Conservation (phyloP, 2,797 vertebrate species). For the Hypotaenidia philippensis region DNA sequence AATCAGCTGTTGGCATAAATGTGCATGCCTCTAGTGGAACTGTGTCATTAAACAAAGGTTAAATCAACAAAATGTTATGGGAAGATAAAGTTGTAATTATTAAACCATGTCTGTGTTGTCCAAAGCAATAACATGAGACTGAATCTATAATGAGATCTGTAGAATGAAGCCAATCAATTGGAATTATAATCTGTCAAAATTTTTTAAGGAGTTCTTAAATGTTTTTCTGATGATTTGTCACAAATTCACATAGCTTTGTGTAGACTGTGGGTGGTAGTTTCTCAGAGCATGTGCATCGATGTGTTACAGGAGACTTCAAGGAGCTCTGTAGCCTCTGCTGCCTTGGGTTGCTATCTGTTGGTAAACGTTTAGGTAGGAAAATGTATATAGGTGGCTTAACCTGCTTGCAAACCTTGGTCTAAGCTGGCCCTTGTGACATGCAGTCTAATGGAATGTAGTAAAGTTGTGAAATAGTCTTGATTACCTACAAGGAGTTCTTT, state of each 20-base stretch:
- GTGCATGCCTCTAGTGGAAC: background rate
- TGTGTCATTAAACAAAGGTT: background rate
- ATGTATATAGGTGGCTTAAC: background rate
- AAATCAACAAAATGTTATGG: background rate
- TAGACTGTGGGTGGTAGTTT: background rate
- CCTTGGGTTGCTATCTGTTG: background rate
- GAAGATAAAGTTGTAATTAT: background rate
- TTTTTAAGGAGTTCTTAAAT: background rate
- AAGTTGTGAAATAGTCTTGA: background rate
- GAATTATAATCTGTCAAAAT: background rate
- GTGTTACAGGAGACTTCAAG: background rate
- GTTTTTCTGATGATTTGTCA: background rate
- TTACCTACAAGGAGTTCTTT: background rate
- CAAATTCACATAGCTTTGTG: background rate
- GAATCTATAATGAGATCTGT: background rate
- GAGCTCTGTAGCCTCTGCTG: background rate
- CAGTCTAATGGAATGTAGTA: background rate
- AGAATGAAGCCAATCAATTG: background rate
- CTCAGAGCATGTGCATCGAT: accelerated
- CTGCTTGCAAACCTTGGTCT: background rate
- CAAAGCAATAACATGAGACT: background rate
- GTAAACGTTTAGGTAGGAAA: background rate
- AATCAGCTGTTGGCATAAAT: background rate
- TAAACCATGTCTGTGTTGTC: background rate
- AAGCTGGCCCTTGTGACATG: background rate